Conservation (phyloP, 2,888 invertebrate species). For the Blastobasis adustella region DNA sequence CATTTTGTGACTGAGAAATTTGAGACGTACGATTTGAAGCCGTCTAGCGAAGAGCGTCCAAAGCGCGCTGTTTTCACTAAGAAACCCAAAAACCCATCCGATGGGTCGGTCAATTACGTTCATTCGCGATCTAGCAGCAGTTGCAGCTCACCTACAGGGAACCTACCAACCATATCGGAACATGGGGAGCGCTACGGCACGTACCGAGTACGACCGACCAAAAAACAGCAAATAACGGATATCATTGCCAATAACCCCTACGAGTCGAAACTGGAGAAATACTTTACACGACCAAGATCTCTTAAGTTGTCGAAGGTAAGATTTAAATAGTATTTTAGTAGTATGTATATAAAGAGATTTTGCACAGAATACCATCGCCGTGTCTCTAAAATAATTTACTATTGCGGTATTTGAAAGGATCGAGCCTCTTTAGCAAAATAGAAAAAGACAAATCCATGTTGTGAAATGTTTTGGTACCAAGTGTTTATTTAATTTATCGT, state of each 20-base stretch:
- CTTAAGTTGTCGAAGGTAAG: slow-evolving; percentile 39
- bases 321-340: neutral
- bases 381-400: too few species aligned
- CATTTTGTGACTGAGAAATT: slow-evolving; percentile 57
- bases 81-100: slow-evolving; percentile 58
- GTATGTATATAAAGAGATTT: too few species aligned
- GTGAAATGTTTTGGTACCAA: too few species aligned
- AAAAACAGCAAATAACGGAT: neutral
- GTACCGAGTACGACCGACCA: slow-evolving; percentile 37
- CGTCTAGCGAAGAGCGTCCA: slow-evolving; percentile 44
- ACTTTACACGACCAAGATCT: slow-evolving; percentile 44
- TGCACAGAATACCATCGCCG: too few species aligned
- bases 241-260: slow-evolving; percentile 20
- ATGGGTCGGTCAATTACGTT: slow-evolving; percentile 61
- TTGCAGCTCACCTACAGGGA: slow-evolving; percentile 61
- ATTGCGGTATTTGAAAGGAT: too few species aligned
- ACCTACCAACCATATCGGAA: slow-evolving; percentile 63
- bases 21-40: slow-evolving; percentile 59
- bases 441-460: too few species aligned
- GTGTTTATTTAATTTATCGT: too few species aligned
- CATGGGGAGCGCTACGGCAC: slow-evolving; percentile 58
- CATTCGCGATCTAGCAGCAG: slow-evolving; percentile 63
- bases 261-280: slow-evolving; percentile 60
- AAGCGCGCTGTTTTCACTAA: slow-evolving; percentile 55
- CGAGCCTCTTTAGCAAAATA: too few species aligned